phyloP scores from a whole-genome alignment of 2,888 invertebrate genomes.

The Tetranychus truncatus region DNA sequence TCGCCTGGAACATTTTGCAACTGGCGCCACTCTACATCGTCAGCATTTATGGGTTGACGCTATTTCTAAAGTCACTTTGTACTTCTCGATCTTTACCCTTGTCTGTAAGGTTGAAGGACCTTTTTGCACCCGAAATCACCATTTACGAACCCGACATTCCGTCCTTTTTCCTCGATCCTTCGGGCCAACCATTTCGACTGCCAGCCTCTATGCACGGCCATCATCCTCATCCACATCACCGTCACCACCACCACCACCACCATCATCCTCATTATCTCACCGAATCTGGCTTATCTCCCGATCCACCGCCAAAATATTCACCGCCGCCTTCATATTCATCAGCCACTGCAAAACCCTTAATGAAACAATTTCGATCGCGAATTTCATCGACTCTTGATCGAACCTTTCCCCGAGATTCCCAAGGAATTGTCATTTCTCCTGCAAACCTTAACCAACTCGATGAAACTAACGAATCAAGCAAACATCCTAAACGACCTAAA shows the following conservation, averaged over 20 bases:
- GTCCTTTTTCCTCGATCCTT: background rate
- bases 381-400: conserved; percentile 10
- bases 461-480: background rate
- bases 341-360: conserved; percentile 47
- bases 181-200: background rate
- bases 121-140: conserved; percentile 15
- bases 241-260: background rate
- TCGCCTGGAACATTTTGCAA: conserved; percentile 41
- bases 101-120: background rate
- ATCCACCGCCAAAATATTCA: conserved; percentile 79
- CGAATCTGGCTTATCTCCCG: conserved; percentile 30
- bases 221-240: background rate
- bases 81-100: background rate
- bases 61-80: background rate
- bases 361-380: conserved; percentile 22
- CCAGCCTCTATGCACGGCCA: background rate
- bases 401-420: background rate
- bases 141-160: conserved; percentile 8
- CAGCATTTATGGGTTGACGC: background rate
- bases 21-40: conserved; percentile 53
- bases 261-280: conserved; percentile 21
- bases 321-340: conserved; percentile 82
- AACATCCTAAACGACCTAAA: background rate
- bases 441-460: background rate
- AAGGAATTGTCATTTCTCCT: background rate